Evolutionary conservation across 2,888 invertebrate species (phyloP), one percentile per base, ranked within the genome.

Genomic region (Tuberolachnus salignus): DNA sequence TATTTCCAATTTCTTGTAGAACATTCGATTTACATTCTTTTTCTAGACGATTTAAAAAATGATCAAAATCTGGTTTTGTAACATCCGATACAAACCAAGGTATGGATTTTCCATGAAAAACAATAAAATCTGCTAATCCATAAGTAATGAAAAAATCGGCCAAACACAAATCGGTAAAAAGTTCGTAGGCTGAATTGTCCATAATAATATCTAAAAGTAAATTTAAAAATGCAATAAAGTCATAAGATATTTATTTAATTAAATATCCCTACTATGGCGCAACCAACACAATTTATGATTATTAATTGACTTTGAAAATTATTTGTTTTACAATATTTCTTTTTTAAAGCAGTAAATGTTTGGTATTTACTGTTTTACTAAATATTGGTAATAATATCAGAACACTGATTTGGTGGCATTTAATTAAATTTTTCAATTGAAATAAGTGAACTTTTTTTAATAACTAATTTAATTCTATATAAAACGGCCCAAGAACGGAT

Each of bases 71-170:
- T 1, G 85, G 83, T 1, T 84, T 84, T 21, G 91, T 94, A 0
- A 92, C 93, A 85, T 99, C 98, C 0, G 97, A 98, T 11, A 99
- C 91, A 85, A 93, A 99, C 98, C 98, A 99, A 0, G 98, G 97
- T 82, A 94, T 91, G 3, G 89, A 87, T 87, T 98, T 98, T 0
- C 92, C 91, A 85, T 96, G 92, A 83, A 98, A 92, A 82, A 92
- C 88, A 42, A 98, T 87, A 86, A 89, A 88, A n/a, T 86, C 85
- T n/a, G 89, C 90, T 26, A 88, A 87, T 82, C 86, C 88, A 82
- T 87, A 87, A 82, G 85, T 86, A 80, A 93, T 86, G 0, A 98
- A 85, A 84, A 92, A 94, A 82, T 94, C 92, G 1, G 94, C 94
- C 1, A 99, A 84, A 84, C 94, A 92, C 0, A 98, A 85, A 85